These are phyloP conservation scores for Callionymus lyra DNA, from an alignment of 2,113 vertebrate genomes.

Conservation along the genomic window DNA sequence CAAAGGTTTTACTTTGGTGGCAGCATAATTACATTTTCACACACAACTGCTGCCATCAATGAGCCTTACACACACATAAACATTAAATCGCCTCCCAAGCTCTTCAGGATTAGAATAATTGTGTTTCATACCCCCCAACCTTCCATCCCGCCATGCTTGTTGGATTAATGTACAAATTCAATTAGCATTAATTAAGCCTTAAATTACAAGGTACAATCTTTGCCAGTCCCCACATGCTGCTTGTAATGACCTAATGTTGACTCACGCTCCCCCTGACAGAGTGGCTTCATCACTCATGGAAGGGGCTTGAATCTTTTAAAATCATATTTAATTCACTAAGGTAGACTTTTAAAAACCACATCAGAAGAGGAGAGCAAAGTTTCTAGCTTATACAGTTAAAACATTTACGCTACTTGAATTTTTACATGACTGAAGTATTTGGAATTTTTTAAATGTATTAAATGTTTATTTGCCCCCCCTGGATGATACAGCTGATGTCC, in stretches of 20 bases:
- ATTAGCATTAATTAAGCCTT: slow-evolving; percentile 17
- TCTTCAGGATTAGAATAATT: slow-evolving; percentile 21
- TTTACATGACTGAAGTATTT: background rate
- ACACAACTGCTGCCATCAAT: too few species aligned
- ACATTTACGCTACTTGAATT: background rate
- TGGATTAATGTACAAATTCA: slow-evolving; percentile 17
- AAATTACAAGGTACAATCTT: slow-evolving; percentile 11
- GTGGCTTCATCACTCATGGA: slow-evolving; percentile 8
- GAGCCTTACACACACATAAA: background rate
- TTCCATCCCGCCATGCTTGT: slow-evolving; percentile 11
- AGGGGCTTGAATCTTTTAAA: background rate
- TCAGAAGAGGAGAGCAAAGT: background rate
- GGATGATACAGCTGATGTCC: background rate
- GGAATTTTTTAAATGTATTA: too few species aligned
- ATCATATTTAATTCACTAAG: slow-evolving; percentile 3
- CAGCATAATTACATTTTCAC: too few species aligned
- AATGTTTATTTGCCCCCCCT: background rate
- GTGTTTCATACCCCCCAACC: slow-evolving; percentile 14
- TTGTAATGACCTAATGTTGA: slow-evolving; percentile 4
- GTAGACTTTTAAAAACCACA: background rate
- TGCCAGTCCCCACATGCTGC: slow-evolving; percentile 6
- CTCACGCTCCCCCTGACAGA: background rate
- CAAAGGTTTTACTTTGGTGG: too few species aligned
- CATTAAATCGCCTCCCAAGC: slow-evolving; percentile 13
- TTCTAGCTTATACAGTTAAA: background rate